Evolutionary conservation across 2,797 vertebrate species (phyloP).

Genomic region (Aeoliscus strigatus): DNA sequence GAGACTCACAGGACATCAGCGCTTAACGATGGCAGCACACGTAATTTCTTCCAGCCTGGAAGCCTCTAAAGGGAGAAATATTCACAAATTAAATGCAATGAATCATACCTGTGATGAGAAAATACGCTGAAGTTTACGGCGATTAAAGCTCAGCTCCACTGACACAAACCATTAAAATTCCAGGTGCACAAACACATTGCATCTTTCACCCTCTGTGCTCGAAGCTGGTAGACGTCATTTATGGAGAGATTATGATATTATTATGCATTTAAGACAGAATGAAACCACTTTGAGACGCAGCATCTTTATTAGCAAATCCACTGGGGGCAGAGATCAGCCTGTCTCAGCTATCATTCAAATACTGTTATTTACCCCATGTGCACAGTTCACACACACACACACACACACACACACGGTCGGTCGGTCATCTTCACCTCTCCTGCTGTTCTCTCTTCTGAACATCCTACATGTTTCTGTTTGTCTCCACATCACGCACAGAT

Average conservation of each 20-base stretch:
- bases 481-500: slow-evolving; percentile 21
- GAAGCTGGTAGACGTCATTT: slow-evolving; percentile 44
- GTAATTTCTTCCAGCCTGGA: too few relatives aligned
- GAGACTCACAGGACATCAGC: too few relatives aligned
- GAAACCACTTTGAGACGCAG: slow-evolving; percentile 48
- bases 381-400: slow-evolving; percentile 15
- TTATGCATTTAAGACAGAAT: slow-evolving; percentile 58
- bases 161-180: slow-evolving; percentile 28
- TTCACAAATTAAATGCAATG: too few relatives aligned
- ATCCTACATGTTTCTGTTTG: slow-evolving; percentile 22
- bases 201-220: slow-evolving; percentile 47
- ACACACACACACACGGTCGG: slow-evolving; percentile 11
- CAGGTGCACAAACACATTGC: slow-evolving; percentile 35
- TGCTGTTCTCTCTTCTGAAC: not conserved
- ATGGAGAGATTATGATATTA: slow-evolving; percentile 65
- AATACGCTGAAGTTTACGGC: slow-evolving; percentile 15
- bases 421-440: slow-evolving; percentile 22
- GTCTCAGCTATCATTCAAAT: slow-evolving; percentile 63
- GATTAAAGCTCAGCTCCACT: slow-evolving; percentile 25
- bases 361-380: slow-evolving; percentile 43
- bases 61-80: too few relatives aligned
- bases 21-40: slow-evolving; percentile 4
- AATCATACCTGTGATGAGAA: not conserved
- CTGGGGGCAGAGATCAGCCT: slow-evolving; percentile 60
- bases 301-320: slow-evolving; percentile 56